Evolutionary conservation across 2,888 invertebrate species (phyloP), one percentile per base, ranked within the genome.

Genomic region (Lochmaea capreae): DNA sequence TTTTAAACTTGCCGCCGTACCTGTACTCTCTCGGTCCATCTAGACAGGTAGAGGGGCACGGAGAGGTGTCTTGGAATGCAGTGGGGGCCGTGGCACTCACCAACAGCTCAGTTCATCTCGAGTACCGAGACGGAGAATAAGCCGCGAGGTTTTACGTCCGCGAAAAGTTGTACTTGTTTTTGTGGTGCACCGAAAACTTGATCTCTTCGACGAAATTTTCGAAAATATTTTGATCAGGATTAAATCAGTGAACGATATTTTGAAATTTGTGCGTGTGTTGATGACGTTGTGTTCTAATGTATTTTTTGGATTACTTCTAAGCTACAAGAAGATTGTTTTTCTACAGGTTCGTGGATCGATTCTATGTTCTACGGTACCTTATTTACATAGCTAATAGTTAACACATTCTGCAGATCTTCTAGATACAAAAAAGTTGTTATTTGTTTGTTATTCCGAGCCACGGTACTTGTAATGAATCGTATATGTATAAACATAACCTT

Each of bases 61-160:
- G 84, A 83, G 85, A 84, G 85, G 84, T 84, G 82, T 84, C 80
- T 83, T 85, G 87, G 87, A 87, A 86, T 87, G 87, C 86, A 84
- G 86, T 84, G 86, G 86, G 85, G 85, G 84, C 85, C 84, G 85
- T 83, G 85, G 82, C 84, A 82, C 82, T 84, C 82, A 81, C 83
- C 82, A 82, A 81, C 82, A 79, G 82, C 82, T 85, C 83, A 86
- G 86, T 86, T 84, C 85, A 85, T 84, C 85, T 86, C 79, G 85
- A 86, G 84, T 84, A 81, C 80, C 82, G 81, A 83, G 80, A 79
- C 82, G 82, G 82, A 76, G 76, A 83, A 77, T 81, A 80, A 78
- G 71, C 74, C 80, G 81, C 79, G 80, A 76, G 73, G 70, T 67
- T 73, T 74, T 69, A 72, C 78, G 67, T 73, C 70, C 77, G 77